Evolutionary conservation across 2,113 vertebrate species (phyloP).

Genomic region (Hippolais icterina): DNA sequence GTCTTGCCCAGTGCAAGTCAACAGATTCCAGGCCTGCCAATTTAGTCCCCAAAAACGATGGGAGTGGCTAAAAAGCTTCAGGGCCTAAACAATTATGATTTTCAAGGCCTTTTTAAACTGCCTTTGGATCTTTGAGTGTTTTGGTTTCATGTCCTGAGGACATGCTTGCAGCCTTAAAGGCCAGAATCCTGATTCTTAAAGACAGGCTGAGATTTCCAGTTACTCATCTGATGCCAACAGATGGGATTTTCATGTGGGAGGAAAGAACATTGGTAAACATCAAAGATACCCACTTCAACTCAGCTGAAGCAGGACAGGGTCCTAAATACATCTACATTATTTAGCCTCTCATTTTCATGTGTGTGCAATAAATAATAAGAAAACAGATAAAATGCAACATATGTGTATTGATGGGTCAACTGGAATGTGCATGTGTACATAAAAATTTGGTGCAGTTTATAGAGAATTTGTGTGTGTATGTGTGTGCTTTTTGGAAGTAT

Average conservation of each 20-base stretch:
- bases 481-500: neutral
- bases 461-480: neutral
- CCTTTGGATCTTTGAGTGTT: neutral
- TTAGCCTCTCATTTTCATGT: neutral
- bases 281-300: neutral
- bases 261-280: neutral
- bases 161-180: neutral
- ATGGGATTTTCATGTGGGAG: neutral
- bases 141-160: neutral
- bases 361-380: neutral
- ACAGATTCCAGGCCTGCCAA: neutral
- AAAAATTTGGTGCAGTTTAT: neutral
- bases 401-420: neutral
- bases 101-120: neutral
- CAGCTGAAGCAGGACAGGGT: neutral
- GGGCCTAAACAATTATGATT: neutral
- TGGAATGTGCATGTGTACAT: neutral
- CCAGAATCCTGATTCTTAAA: neutral
- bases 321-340: neutral
- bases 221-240: neutral
- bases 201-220: neutral
- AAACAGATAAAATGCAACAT: neutral
- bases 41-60: neutral
- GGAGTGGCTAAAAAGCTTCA: neutral
- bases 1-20: neutral